phyloP scores from a whole-genome alignment of 2,888 invertebrate species.

The Drosophila melanosoma region DNA sequence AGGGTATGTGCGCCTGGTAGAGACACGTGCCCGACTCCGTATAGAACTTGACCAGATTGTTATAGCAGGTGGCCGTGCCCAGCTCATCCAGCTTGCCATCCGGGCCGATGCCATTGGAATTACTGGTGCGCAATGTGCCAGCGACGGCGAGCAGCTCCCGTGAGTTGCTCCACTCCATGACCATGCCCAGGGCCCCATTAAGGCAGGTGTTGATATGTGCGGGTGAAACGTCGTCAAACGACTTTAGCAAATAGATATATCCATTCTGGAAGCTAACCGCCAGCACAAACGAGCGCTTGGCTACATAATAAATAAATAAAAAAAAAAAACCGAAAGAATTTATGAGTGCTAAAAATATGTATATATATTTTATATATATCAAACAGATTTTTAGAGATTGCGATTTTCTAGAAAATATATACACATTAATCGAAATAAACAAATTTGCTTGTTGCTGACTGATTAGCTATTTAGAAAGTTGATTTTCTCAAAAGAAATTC shows the following conservation, averaged over 20 bases:
- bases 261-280: conserved; percentile 96
- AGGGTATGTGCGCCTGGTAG: conserved; percentile 92
- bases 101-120: conserved; percentile 31
- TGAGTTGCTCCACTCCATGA: conserved; percentile 99
- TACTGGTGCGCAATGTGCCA: conserved; percentile 87
- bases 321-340: background rate
- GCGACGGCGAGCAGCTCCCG: conserved; percentile 96
- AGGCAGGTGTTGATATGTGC: conserved; percentile 92
- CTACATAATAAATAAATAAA: conserved; percentile 71
- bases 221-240: conserved; percentile 97
- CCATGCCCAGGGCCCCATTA: conserved; percentile 90
- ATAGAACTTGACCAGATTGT: conserved; percentile 95
- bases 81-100: conserved; percentile 78
- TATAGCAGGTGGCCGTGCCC: conserved; percentile 87
- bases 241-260: conserved; percentile 94
- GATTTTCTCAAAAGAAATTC: too few relatives aligned
- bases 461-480: background rate
- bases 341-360: background rate
- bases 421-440: background rate
- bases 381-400: background rate
- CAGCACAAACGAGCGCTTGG: conserved; percentile 90
- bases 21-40: conserved; percentile 93
- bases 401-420: background rate
- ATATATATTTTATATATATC: background rate
- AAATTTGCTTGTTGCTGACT: background rate